Percentiles rank a stretch among this genome's conserved stretches.
Evolutionary conservation across 2,888 invertebrate species (phyloP).

Genomic region (Drosophila anomalata): DNA sequence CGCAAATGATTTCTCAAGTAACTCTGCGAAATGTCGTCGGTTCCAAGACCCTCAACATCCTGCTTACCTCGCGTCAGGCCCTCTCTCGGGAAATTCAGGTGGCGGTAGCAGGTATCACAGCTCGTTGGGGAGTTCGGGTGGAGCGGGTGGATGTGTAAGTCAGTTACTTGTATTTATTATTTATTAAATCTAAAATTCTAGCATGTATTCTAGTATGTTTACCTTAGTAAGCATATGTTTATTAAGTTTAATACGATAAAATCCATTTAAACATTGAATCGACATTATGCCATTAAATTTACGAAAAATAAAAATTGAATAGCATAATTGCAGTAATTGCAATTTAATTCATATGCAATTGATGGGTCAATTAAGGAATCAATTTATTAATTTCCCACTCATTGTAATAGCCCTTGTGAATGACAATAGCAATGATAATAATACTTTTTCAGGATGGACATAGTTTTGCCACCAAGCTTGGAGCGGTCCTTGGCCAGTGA

Average conservation of each 20-base stretch:
- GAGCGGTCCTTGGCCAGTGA: constrained; percentile 77
- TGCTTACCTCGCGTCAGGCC: constrained; percentile 94
- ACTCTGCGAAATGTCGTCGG: constrained; percentile 94
- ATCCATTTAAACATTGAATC: too few species aligned
- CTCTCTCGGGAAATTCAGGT: constrained; percentile 94
- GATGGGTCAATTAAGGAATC: neutral
- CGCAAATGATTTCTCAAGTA: constrained; percentile 91
- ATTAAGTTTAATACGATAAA: too few species aligned
- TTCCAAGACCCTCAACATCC: constrained; percentile 94
- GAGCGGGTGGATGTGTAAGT: constrained; percentile 94
- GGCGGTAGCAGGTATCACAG: constrained; percentile 93
- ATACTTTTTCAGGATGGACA: constrained; percentile 66
- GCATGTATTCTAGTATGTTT: too few species aligned
- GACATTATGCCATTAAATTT: too few species aligned
- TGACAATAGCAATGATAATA: neutral
- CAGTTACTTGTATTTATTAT: neutral
- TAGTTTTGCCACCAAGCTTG: constrained; percentile 62
- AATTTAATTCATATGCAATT: neutral
- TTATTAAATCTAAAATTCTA: neutral
- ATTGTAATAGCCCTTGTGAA: neutral
- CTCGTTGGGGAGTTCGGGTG: constrained; percentile 95
- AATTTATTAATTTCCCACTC: neutral
- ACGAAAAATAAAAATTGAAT: neutral
- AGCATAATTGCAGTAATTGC: neutral
- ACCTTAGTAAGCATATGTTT: too few species aligned